Evolutionary conservation across 2,113 vertebrate genomes (phyloP).

Genomic region (Bos javanicus): DNA sequence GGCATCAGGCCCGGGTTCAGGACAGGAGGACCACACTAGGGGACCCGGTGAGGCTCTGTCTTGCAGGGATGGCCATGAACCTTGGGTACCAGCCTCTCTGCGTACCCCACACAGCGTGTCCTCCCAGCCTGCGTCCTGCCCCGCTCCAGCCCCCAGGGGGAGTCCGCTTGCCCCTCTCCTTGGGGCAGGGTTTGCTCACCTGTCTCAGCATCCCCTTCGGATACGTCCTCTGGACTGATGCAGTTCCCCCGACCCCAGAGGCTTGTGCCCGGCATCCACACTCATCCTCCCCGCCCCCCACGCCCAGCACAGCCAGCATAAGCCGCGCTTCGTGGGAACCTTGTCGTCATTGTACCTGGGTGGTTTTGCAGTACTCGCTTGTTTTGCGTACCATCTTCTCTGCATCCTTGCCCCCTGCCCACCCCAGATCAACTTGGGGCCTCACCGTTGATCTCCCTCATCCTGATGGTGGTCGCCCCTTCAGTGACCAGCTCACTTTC

Average conservation of each 20-base stretch:
- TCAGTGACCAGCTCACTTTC: fast-evolving
- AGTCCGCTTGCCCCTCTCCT: fast-evolving
- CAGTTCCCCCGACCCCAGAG: neutral
- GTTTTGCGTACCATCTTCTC: fast-evolving
- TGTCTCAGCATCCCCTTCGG: fast-evolving
- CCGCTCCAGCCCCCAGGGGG: fast-evolving
- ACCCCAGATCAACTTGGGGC: neutral
- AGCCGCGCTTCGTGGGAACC: fast-evolving
- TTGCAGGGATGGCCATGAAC: fast-evolving
- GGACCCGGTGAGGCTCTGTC: neutral
- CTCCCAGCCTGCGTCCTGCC: fast-evolving
- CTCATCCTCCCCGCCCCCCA: fast-evolving
- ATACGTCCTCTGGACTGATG: fast-evolving
- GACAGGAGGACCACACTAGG: fast-evolving
- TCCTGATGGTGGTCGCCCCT: neutral
- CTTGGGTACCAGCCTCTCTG: fast-evolving
- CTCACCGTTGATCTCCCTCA: fast-evolving
- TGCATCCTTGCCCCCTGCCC: neutral
- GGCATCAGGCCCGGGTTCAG: fast-evolving
- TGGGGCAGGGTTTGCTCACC: fast-evolving
- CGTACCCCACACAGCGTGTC: fast-evolving
- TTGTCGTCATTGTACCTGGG: fast-evolving
- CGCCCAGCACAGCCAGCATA: fast-evolving
- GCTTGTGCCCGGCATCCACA: fast-evolving
- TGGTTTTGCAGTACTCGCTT: fast-evolving